Percentiles rank a stretch among this genome's conserved stretches.
Conservation (phyloP, 53 echinoderm and acorn worm genomes). For the Zoroaster sp. region DNA sequence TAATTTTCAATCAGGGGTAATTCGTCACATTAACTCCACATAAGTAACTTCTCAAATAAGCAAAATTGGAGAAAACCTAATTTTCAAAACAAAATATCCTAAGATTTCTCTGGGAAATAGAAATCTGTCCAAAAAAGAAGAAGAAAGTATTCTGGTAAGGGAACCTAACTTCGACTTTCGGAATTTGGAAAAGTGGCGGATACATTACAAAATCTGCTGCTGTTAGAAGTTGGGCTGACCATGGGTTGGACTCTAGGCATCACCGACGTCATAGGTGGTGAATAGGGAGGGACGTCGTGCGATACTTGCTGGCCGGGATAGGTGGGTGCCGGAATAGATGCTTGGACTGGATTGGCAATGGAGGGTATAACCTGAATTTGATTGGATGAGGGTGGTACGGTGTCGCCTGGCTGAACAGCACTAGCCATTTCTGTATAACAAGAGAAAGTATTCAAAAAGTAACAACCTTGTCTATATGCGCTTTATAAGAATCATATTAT, state of each 20-base stretch:
- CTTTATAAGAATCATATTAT: too few species aligned
- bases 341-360: background rate
- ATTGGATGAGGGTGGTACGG: background rate
- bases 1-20: too few species aligned
- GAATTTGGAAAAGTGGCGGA: background rate
- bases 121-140: background rate
- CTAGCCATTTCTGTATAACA: constrained; percentile 4
- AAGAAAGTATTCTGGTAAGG: too few species aligned
- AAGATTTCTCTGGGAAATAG: background rate
- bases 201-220: too few species aligned
- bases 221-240: background rate
- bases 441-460: background rate
- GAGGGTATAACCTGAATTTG: background rate
- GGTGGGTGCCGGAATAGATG: background rate
- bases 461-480: too few species aligned
- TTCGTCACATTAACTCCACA: too few species aligned
- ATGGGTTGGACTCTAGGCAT: background rate
- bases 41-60: too few species aligned
- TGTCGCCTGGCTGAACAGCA: constrained; percentile 7
- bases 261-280: background rate
- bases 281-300: background rate
- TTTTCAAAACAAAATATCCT: too few species aligned
- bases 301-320: background rate
- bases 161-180: background rate
- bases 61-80: too few species aligned